phyloP scores from a whole-genome alignment of 2,888 invertebrate genomes.

The Sinelater perroti region DNA sequence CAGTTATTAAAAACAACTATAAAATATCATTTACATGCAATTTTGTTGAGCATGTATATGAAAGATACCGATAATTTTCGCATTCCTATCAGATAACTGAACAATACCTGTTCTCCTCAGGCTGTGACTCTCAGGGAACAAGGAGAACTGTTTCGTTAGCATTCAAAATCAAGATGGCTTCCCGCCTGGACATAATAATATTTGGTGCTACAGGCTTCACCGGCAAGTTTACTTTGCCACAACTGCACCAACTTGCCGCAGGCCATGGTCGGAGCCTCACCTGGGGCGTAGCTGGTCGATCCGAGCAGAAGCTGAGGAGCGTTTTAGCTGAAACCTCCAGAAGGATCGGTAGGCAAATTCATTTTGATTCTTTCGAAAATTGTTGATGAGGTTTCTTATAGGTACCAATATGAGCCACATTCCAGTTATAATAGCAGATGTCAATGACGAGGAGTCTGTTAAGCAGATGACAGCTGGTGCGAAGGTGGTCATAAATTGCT shows the following conservation, averaged over 20 bases:
- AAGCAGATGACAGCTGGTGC: conserved; percentile 81
- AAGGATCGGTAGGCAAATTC: conserved; percentile 1
- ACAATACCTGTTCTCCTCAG: too few species aligned
- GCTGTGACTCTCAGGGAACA: too few species aligned
- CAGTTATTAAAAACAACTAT: too few species aligned
- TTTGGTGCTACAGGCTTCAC: conserved; percentile 97
- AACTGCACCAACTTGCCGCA: conserved; percentile 64
- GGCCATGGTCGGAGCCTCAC: conserved; percentile 65
- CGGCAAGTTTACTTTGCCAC: conserved; percentile 73
- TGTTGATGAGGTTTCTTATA: too few species aligned
- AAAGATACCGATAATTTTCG: too few species aligned
- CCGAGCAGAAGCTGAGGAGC: conserved; percentile 59
- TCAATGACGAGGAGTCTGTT: conserved; percentile 76
- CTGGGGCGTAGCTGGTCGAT: conserved; percentile 94
- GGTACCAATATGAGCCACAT: conserved; percentile 68
- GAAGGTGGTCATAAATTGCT: conserved; percentile 87
- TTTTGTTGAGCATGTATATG: too few species aligned
- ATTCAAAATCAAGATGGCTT: conserved; percentile 52
- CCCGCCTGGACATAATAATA: conserved; percentile 80
- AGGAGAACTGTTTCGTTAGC: too few species aligned
- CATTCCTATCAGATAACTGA: too few species aligned
- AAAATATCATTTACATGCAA: too few species aligned
- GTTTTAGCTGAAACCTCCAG: conserved; percentile 48
- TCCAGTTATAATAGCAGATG: conserved; percentile 80
- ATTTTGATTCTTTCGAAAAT: too few species aligned